Evolutionary conservation across 2,797 vertebrate genomes (phyloP).

Genomic region (Propithecus perrieri): DNA sequence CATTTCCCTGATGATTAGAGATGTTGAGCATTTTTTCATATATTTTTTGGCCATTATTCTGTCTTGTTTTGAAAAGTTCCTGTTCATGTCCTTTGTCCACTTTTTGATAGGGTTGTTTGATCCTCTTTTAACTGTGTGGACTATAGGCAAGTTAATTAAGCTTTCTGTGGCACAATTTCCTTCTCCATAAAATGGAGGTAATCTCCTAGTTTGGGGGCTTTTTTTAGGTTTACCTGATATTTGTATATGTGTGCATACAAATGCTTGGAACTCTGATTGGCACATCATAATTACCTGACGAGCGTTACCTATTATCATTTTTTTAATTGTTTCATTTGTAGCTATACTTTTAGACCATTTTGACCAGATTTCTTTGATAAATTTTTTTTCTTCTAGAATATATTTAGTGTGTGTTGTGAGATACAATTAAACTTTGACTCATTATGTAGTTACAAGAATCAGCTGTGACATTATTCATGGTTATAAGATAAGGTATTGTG

Average conservation of each 20-base stretch:
- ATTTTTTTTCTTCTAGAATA: background rate
- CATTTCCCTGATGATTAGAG: too few species aligned
- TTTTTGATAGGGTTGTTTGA: too few species aligned
- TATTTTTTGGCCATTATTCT: too few species aligned
- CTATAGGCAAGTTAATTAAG: background rate
- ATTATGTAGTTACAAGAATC: background rate
- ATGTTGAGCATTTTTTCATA: too few species aligned
- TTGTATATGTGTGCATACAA: background rate
- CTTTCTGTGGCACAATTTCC: background rate
- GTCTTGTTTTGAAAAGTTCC: too few species aligned
- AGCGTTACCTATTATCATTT: background rate
- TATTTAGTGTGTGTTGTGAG: background rate
- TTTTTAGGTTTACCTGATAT: background rate
- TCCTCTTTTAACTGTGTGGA: background rate
- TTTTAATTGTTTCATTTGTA: background rate
- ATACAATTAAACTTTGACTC: background rate
- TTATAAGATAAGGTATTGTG: background rate
- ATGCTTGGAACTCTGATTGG: background rate
- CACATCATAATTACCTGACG: background rate
- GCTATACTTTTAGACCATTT: background rate
- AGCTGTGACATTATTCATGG: background rate
- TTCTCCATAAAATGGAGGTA: background rate
- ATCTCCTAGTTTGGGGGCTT: background rate
- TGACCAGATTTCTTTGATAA: background rate
- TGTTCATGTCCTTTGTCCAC: too few species aligned